These are phyloP conservation scores for Seriola quinqueradiata DNA, from an alignment of 2,113 vertebrate species.

Conservation along the genomic window DNA sequence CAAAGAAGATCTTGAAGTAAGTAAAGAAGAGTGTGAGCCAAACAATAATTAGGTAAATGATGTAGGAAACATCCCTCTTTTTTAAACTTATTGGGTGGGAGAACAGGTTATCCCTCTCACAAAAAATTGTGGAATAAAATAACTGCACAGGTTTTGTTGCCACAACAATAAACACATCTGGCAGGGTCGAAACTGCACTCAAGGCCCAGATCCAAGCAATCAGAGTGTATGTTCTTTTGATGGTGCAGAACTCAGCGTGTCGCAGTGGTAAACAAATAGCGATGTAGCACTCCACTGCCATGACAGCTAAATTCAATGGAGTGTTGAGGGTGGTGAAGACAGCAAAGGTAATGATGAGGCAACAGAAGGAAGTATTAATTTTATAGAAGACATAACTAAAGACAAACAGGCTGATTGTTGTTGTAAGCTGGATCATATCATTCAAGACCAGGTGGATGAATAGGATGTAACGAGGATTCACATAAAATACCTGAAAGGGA, in stretches of 20 bases:
- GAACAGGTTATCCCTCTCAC: slow-evolving; percentile 51
- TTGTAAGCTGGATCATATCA: slow-evolving; percentile 62
- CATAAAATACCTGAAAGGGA: slow-evolving; percentile 55
- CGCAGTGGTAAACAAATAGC: slow-evolving; percentile 74
- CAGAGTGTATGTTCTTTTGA: slow-evolving; percentile 57
- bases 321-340: slow-evolving; percentile 69
- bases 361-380: slow-evolving; percentile 66
- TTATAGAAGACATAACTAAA: slow-evolving; percentile 10
- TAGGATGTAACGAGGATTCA: slow-evolving; percentile 78
- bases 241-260: slow-evolving; percentile 68
- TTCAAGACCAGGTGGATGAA: slow-evolving; percentile 73
- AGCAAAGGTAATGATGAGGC: slow-evolving; percentile 44
- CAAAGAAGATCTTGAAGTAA: slow-evolving; percentile 66
- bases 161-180: slow-evolving; percentile 68
- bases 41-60: slow-evolving; percentile 49
- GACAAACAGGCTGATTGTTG: slow-evolving; percentile 30
- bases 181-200: slow-evolving; percentile 36
- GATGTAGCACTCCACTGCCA: slow-evolving; percentile 78
- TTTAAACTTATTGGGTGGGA: slow-evolving; percentile 23
- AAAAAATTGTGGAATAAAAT: slow-evolving; percentile 56
- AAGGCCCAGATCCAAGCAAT: slow-evolving; percentile 71
- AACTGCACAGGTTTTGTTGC: slow-evolving; percentile 47
- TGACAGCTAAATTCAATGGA: slow-evolving; percentile 56
- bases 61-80: slow-evolving; percentile 61
- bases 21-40: slow-evolving; percentile 69